These are phyloP conservation scores for Melieria picta DNA, from an alignment of 2,888 invertebrate species.

Conservation along the genomic window DNA sequence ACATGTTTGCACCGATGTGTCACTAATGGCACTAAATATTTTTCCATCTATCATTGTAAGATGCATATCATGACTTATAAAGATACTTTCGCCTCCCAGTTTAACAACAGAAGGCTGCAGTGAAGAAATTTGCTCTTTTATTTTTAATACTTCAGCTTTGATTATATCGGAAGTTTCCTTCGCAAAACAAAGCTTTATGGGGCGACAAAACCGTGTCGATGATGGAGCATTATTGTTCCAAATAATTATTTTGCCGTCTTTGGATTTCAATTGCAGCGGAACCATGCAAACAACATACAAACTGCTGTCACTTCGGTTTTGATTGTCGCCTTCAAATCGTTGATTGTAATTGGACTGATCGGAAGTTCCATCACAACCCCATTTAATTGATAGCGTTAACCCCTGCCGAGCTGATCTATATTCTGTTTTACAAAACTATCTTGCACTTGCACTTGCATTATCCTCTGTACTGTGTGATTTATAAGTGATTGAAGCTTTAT, in stretches of 20 bases:
- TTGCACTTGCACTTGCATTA: too few species aligned
- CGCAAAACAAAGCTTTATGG: slow-evolving; percentile 10
- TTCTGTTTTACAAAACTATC: slow-evolving; percentile 10
- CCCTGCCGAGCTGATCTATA: slow-evolving; percentile 6
- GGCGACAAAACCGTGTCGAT: slow-evolving; percentile 5
- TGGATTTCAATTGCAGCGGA: not conserved
- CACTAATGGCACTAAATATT: too few species aligned
- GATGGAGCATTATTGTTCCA: not conserved
- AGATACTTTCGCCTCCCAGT: not conserved
- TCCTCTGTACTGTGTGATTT: slow-evolving; percentile 4
- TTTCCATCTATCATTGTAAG: too few species aligned
- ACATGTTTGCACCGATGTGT: too few species aligned
- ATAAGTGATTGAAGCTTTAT: slow-evolving; percentile 9
- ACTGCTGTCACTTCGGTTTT: slow-evolving; percentile 10
- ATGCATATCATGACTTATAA: too few species aligned
- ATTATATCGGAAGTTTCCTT: slow-evolving; percentile 11
- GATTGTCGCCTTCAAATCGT: not conserved
- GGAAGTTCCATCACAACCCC: slow-evolving; percentile 14
- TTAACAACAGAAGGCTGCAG: not conserved
- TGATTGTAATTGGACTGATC: slow-evolving; percentile 5
- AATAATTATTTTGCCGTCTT: not conserved
- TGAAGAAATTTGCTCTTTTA: too few species aligned
- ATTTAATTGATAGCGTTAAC: slow-evolving; percentile 8
- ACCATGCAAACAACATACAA: slow-evolving; percentile 5
- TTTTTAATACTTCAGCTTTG: not conserved